Base-by-base conservation (phyloP, 2,888 invertebrate species). In the Drosophila merina region DNA sequence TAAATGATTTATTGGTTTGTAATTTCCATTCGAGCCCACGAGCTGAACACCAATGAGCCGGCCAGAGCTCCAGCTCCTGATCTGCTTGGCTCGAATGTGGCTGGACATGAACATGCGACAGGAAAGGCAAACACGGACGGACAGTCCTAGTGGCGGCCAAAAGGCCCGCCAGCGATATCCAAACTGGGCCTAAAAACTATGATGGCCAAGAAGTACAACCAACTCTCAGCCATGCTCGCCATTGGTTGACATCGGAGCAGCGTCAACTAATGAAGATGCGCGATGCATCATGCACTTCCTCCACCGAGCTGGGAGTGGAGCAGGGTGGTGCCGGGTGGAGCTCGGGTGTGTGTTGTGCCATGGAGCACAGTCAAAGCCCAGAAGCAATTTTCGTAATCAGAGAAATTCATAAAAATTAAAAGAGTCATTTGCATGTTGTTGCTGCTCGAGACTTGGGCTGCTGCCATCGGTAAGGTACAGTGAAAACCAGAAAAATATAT, bases 351-450 rank as follows among this genome's bases (percentile, higher is more conserved):
- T 55, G 26, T 30, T 55, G 40, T 31, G 28, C 47, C 8, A 49
- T 68, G 57, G 56, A 51, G 66, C 51, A 63, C 55, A 57, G 58
- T 64, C 82, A 84, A 85, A 86, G 85, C 85, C 86, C 85, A 86
- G 85, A 86, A 86, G 85, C 85, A 86, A 86, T 85, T 86, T 86
- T 85, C 85, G 85, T 85, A 85, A 85, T 85, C 85, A 85, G 85
- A 86, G 85, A 86, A 86, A 86, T 86, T 86, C 85, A 86, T 86
- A 86, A 86, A 86, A 86, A 86, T 86, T 86, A 86, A 86, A 86
- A 85, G 85, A 85, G 85, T 85, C 85, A 86, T 86, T 86, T 86
- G 85, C 84, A 85, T 87, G 88, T 85, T 77, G 83, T 83, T 75
- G 76, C 75, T 48, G 57, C 55, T 57, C 45, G 60, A 68, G 63